Evolutionary conservation across 1,140 invertebrate species (phyloP), one percentile per base, ranked within the genome.

Genomic region (Diuraphis noxia): DNA sequence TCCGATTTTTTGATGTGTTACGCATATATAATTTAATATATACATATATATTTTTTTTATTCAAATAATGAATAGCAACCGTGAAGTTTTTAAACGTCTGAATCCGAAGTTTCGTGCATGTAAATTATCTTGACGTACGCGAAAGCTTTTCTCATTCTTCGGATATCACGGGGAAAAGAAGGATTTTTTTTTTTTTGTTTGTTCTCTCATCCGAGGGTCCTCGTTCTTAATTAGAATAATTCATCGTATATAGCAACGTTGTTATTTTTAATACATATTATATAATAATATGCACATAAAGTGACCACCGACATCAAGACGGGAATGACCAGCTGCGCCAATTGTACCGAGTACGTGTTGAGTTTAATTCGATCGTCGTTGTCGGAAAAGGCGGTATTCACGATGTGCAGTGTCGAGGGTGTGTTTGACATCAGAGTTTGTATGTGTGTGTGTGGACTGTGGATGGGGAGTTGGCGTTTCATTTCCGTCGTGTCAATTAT

Each of bases 291-390:
- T 46, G 43, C 43, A 46, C 38, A 30, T 25, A 30, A 7, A n/a
- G 13, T n/a, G 30, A 85, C 30, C 82, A n/a, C 43, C n/a, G 41
- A 5, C 82, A 17, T 13, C 52, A 4, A 72, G 30, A 72, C 23
- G 30, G 56, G 5, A 10, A 5, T 34, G 56, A n/a, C n/a, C 56
- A n/a, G 10, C 56, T 6, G 85, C 46, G 85, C 38, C 85, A 38
- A 86, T 86, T 86, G 85, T 49, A 46, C 85, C 34, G 43, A 52
- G 52, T 46, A 86, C n/a, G 85, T 86, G 85, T 86, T 23, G 85
- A 38, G 17, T 52, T 86, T 38, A 52, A 86, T 86, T 86, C 46
- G 46, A 86, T 38, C 46, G 85, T 2, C 8, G 85, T 36, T 10
- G 9, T 52, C 41, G 4, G 30, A 10, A 82, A 40, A 36, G 81